These are phyloP conservation scores for Heptranchias perlo DNA, from an alignment of 2,113 vertebrate species.

Conservation along the genomic window DNA sequence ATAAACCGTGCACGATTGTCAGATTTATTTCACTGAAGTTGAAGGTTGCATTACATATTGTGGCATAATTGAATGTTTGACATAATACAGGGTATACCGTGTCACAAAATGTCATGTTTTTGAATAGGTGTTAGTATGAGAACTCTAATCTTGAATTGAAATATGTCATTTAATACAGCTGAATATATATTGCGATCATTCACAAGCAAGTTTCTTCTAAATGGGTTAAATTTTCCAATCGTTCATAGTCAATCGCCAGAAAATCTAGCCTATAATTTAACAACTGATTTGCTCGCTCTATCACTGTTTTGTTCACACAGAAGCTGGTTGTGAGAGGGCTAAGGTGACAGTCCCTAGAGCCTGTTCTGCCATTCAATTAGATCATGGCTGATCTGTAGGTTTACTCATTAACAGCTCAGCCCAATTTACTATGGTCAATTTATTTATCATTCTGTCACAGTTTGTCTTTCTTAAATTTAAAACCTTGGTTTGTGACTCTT, in stretches of 20 bases:
- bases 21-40: background rate
- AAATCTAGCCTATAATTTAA: background rate
- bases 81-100: background rate
- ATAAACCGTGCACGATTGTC: background rate
- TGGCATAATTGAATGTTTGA: slow-evolving; percentile 1
- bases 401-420: background rate
- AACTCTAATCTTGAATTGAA: background rate
- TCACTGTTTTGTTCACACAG: background rate
- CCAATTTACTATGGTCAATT: background rate
- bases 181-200: background rate
- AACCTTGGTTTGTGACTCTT: background rate
- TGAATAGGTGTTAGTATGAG: background rate
- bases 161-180: background rate
- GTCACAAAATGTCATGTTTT: background rate
- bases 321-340: background rate
- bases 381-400: background rate
- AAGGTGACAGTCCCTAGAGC: background rate
- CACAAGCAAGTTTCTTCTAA: background rate
- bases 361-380: background rate
- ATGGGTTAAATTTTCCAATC: too few species aligned
- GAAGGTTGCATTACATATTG: background rate
- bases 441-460: background rate
- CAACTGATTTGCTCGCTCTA: background rate
- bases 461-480: background rate
- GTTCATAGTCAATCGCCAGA: background rate